phyloP scores from a whole-genome alignment of 1,140 invertebrate species.

The Tetramorium alpestre region DNA sequence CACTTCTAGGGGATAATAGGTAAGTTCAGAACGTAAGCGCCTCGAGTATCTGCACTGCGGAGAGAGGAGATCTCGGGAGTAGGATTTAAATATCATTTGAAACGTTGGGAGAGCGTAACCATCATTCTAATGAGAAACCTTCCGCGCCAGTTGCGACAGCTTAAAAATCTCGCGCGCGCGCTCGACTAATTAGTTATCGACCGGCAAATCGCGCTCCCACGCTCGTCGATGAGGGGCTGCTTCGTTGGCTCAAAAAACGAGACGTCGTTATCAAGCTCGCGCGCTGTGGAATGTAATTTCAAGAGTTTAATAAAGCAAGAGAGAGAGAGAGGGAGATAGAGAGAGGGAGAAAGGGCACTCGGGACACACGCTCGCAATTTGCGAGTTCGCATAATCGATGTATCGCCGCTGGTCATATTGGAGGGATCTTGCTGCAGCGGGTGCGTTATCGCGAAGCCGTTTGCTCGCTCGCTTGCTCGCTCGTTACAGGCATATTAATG shows the following conservation, averaged over 20 bases:
- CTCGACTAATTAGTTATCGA: slow-evolving; percentile 56
- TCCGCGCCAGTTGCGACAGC: slow-evolving; percentile 26
- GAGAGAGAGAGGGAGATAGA: not conserved
- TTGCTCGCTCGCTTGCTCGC: slow-evolving; percentile 37
- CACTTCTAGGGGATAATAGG: slow-evolving; percentile 62
- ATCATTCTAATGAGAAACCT: slow-evolving; percentile 52
- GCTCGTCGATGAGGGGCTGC: not conserved
- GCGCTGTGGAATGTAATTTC: slow-evolving; percentile 45
- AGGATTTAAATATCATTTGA: slow-evolving; percentile 54
- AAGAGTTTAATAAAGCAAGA: slow-evolving; percentile 40
- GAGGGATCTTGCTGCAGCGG: slow-evolving; percentile 17
- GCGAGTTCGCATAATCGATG: slow-evolving; percentile 56
- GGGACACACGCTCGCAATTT: slow-evolving; percentile 43
- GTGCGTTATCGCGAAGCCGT: slow-evolving; percentile 41
- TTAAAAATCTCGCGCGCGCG: slow-evolving; percentile 18
- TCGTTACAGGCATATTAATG: slow-evolving; percentile 47
- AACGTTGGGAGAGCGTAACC: not conserved
- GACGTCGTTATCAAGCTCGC: slow-evolving; percentile 14
- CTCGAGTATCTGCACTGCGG: slow-evolving; percentile 32
- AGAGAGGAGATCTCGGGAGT: slow-evolving; percentile 12
- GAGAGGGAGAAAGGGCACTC: not conserved
- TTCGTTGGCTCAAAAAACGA: slow-evolving; percentile 22
- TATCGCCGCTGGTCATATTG: slow-evolving; percentile 56
- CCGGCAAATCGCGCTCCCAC: slow-evolving; percentile 6
- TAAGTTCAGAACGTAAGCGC: slow-evolving; percentile 47